These are phyloP conservation scores for Drosophila testacea DNA, from an alignment of 2,888 invertebrate species.

Conservation along the genomic window DNA sequence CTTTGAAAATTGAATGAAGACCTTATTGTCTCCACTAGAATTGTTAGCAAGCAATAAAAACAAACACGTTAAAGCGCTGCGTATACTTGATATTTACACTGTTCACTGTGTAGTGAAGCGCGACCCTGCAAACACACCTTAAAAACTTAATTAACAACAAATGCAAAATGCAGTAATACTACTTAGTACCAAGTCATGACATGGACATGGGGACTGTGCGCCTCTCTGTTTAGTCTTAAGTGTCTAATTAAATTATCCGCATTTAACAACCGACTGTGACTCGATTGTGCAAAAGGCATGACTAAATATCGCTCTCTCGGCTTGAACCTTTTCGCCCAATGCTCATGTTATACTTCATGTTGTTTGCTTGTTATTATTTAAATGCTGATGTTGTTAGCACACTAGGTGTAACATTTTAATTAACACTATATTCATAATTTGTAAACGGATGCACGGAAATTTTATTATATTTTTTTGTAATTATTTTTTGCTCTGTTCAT, in stretches of 20 bases:
- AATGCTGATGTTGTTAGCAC: conserved; percentile 42
- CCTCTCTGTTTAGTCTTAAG: conserved; percentile 68
- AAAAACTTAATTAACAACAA: conserved; percentile 33
- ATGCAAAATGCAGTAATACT: conserved; percentile 29
- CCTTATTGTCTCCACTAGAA: background rate
- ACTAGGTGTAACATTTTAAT: conserved; percentile 80
- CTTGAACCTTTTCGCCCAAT: conserved; percentile 38
- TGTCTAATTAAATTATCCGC: conserved; percentile 79
- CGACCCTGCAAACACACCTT: conserved; percentile 31
- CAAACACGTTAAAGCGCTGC: conserved; percentile 14
- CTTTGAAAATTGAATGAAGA: no score
- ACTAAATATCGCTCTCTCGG: conserved; percentile 48
- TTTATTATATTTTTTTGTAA: conserved; percentile 31
- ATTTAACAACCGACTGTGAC: conserved; percentile 74
- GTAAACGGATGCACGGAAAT: conserved; percentile 50
- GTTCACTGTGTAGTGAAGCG: conserved; percentile 14
- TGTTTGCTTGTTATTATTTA: conserved; percentile 46
- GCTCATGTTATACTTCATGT: conserved; percentile 36
- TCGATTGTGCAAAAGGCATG: conserved; percentile 78
- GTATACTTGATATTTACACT: conserved; percentile 38
- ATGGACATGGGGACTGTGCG: conserved; percentile 22
- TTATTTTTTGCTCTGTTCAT: conserved; percentile 20
- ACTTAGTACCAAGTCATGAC: conserved; percentile 45
- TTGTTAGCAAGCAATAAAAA: background rate
- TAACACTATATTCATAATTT: conserved; percentile 72